A percentile compares a stretch with the other conserved stretches of the same genome.
Conservation (phyloP, 1,140 invertebrate genomes). For the Sycophaga agraensis region DNA sequence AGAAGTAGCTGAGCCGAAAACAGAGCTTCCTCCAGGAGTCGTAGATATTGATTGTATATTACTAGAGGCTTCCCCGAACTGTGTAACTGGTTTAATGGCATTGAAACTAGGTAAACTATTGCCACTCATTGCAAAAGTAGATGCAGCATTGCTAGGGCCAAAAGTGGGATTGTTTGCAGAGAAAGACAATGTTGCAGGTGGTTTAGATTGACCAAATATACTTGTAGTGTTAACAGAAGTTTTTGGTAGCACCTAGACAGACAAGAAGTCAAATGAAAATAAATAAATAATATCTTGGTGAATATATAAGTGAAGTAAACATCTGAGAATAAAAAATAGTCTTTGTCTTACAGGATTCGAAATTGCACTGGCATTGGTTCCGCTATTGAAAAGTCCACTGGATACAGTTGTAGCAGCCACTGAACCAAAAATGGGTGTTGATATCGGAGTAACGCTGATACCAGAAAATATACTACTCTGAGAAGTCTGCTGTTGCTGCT, state of each 20-base stretch:
- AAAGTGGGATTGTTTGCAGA: conserved; percentile 13
- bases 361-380: neutral
- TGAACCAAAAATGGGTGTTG: conserved; percentile 27
- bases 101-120: conserved; percentile 3
- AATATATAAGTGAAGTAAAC: too few species aligned
- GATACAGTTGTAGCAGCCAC: neutral
- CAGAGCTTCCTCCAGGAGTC: too few species aligned
- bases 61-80: conserved; percentile 26
- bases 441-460: neutral
- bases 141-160: neutral
- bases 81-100: conserved; percentile 27
- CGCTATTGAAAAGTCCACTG: neutral
- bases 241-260: neutral
- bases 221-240: neutral
- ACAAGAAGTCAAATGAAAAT: too few species aligned
- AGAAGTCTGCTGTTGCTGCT: neutral
- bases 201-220: conserved; percentile 9
- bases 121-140: conserved; percentile 5
- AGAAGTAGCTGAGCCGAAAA: conserved; percentile 24
- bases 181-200: conserved; percentile 2
- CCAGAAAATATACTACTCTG: conserved; percentile 12
- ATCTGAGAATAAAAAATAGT: too few species aligned
- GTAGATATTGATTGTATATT: neutral
- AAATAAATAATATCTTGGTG: too few species aligned
- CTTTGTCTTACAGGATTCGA: conserved; percentile 3